phyloP scores from a whole-genome alignment of 2,888 invertebrate species.

The Aphidoletes aphidimyza region DNA sequence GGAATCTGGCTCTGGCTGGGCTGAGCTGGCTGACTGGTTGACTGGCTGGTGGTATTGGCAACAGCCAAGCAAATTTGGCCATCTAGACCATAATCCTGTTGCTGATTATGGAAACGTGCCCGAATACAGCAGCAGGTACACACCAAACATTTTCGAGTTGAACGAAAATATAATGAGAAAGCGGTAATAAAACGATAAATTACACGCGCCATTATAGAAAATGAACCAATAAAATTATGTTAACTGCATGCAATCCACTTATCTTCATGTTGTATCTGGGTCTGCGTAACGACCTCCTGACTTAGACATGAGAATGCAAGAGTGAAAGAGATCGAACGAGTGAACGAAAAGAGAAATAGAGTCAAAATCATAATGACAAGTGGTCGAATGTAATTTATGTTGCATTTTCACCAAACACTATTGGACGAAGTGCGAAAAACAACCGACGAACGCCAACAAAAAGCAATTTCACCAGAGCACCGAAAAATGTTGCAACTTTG shows the following conservation, averaged over 20 bases:
- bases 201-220: conserved; percentile 37
- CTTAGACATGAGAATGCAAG: too few relatives aligned
- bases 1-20: too few relatives aligned
- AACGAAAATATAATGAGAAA: conserved; percentile 29
- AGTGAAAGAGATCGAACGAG: background rate
- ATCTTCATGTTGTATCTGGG: conserved; percentile 20
- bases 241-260: conserved; percentile 31
- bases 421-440: background rate
- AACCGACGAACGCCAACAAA: background rate
- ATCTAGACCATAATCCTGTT: conserved; percentile 27
- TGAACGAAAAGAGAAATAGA: background rate
- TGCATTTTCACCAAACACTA: background rate
- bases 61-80: conserved; percentile 1
- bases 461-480: background rate
- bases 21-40: too few relatives aligned
- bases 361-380: background rate
- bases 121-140: background rate
- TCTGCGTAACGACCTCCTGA: background rate
- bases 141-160: conserved; percentile 14
- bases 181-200: conserved; percentile 48
- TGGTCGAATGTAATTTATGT: conserved; percentile 34
- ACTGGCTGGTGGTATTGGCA: too few relatives aligned
- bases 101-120: conserved; percentile 33
- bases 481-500: background rate
- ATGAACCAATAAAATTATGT: conserved; percentile 49